phyloP scores from a whole-genome alignment of 2,113 vertebrate species.

The Rhodinocichla rosea region DNA sequence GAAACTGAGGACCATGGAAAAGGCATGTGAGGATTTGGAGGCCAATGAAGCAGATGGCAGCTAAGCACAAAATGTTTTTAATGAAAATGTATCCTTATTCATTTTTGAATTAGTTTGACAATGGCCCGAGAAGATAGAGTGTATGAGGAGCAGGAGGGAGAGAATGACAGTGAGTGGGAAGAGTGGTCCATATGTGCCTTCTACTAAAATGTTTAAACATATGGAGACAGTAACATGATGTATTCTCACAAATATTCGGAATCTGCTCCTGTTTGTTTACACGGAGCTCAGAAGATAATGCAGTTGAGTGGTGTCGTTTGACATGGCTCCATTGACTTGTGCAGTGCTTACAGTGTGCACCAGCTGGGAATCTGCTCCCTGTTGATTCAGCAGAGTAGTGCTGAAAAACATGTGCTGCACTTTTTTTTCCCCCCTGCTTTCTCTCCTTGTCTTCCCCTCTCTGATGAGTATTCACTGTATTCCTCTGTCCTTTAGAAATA shows the following conservation, averaged over 20 bases:
- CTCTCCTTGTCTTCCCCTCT: background rate
- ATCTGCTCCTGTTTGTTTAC: conserved; percentile 59
- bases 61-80: conserved; percentile 62
- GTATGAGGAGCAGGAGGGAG: conserved; percentile 20
- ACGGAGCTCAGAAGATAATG: conserved; percentile 26
- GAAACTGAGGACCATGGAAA: background rate
- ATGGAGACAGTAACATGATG: conserved; percentile 61
- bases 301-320: conserved; percentile 10
- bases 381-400: conserved; percentile 25
- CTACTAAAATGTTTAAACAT: conserved; percentile 56
- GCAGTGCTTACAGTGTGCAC: background rate
- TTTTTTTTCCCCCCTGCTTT: rapidly evolving
- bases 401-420: background rate
- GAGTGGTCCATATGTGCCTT: conserved; percentile 58
- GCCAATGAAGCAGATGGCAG: conserved; percentile 58
- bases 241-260: conserved; percentile 56
- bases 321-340: conserved; percentile 41
- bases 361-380: conserved; percentile 38
- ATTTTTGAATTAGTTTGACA: conserved; percentile 41
- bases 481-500: conserved; percentile 25
- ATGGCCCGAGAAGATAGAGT: conserved; percentile 16
- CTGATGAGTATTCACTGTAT: background rate
- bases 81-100: conserved; percentile 47
- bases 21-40: conserved; percentile 56
- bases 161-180: conserved; percentile 63